Evolutionary conservation across 30 jellyfish, hydroid and myxozoan species (phyloP).

Genomic region (Pseudorhiza aurosa): DNA sequence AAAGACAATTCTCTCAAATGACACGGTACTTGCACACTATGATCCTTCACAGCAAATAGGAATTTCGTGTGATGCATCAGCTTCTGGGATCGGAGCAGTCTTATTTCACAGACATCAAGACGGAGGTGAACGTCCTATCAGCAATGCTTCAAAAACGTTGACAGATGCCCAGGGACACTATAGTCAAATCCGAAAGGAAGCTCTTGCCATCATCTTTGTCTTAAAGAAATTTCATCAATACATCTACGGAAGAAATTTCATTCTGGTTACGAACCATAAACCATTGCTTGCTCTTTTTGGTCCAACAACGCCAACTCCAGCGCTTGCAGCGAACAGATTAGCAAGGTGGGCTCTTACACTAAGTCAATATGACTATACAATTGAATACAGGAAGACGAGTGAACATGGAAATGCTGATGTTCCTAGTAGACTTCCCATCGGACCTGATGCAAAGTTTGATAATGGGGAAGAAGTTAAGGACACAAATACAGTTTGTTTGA

Average conservation of each 20-base stretch:
- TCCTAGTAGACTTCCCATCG: slow-evolving; percentile 34
- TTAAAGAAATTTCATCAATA: slow-evolving; percentile 34
- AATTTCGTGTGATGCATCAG: too few species aligned
- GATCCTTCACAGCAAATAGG: too few species aligned
- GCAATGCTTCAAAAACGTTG: too few species aligned
- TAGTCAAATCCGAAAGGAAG: slow-evolving; percentile 39
- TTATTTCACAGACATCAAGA: too few species aligned
- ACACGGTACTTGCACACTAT: too few species aligned
- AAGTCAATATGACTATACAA: slow-evolving; percentile 23
- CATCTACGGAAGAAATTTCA: slow-evolving; percentile 51
- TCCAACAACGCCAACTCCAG: slow-evolving; percentile 33
- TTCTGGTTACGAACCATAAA: slow-evolving; percentile 37
- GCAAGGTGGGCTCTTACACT: slow-evolving; percentile 54
- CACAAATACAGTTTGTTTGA: not conserved
- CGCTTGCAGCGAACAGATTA: slow-evolving; percentile 49
- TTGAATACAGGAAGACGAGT: slow-evolving; percentile 35
- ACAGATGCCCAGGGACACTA: too few species aligned
- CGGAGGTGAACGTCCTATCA: too few species aligned
- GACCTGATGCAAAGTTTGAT: slow-evolving; percentile 42
- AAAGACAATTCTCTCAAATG: too few species aligned
- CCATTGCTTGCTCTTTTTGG: slow-evolving; percentile 43
- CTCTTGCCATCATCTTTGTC: slow-evolving; percentile 23
- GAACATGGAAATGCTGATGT: slow-evolving; percentile 61
- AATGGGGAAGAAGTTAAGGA: slow-evolving; percentile 14
- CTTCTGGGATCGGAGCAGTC: too few species aligned